Evolutionary conservation across 1,140 invertebrate species (phyloP).

Genomic region (Papilio helenus): DNA sequence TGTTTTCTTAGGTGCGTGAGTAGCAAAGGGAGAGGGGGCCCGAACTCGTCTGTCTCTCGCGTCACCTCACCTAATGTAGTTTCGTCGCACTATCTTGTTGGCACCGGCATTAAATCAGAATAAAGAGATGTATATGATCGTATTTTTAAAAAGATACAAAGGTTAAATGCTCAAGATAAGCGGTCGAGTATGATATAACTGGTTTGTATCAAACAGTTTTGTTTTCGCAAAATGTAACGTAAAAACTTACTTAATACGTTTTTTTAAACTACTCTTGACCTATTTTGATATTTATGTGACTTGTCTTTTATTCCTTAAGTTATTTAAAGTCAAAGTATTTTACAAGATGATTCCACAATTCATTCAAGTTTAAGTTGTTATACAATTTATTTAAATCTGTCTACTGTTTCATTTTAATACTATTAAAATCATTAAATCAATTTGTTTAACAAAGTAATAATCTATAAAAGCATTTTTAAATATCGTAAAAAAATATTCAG

Average conservation of each 20-base stretch:
- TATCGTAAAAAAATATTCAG: constrained; percentile 52
- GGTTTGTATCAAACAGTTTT: not conserved
- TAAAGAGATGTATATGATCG: not conserved
- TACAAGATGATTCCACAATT: no score
- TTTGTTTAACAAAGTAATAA: constrained; percentile 42
- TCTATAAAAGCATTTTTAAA: constrained; percentile 49
- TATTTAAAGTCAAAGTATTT: no score
- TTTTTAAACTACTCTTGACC: no score
- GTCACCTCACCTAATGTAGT: constrained; percentile 45
- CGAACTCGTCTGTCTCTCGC: constrained; percentile 48
- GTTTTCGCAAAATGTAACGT: no score
- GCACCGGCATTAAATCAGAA: constrained; percentile 42
- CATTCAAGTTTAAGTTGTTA: no score
- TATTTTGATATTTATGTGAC: no score
- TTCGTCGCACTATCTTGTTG: constrained; percentile 47
- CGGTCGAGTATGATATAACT: not conserved
- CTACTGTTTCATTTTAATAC: not conserved
- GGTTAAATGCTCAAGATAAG: not conserved
- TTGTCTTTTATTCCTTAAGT: no score
- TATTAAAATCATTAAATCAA: not conserved
- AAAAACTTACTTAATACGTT: no score
- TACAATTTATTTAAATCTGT: not conserved
- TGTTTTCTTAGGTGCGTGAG: constrained; percentile 56
- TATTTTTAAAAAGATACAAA: not conserved
- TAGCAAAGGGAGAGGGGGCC: constrained; percentile 51